Evolutionary conservation across 2,888 invertebrate species (phyloP).

Genomic region (Pristionchus japonicus): DNA sequence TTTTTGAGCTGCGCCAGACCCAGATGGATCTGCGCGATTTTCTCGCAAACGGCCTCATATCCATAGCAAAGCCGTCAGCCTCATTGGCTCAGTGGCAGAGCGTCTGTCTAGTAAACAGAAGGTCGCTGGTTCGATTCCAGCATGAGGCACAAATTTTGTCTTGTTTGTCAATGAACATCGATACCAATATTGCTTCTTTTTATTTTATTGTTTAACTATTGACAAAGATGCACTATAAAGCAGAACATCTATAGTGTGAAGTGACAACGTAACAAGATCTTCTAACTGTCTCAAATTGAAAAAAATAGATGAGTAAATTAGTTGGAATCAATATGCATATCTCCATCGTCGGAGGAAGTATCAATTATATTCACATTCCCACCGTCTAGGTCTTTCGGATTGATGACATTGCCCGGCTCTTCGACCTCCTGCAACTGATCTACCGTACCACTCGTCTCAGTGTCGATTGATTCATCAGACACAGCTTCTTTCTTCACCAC

Average conservation of each 20-base stretch:
- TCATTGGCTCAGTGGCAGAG: conserved; percentile 67
- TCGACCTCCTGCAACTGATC: neutral
- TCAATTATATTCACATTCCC: neutral
- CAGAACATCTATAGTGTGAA: too few species aligned
- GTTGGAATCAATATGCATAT: neutral
- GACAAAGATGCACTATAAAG: too few species aligned
- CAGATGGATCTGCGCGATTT: too few species aligned
- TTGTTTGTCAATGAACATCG: too few species aligned
- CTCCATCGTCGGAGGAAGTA: neutral
- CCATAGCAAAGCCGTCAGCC: too few species aligned
- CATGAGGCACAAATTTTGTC: conserved; percentile 57
- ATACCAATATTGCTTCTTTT: too few species aligned
- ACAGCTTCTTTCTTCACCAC: too few species aligned
- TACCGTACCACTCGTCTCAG: neutral
- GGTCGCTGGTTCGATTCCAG: conserved; percentile 71
- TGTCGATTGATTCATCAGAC: neutral
- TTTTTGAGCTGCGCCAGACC: too few species aligned
- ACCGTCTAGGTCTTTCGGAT: neutral
- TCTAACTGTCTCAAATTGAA: neutral
- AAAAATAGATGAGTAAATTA: neutral
- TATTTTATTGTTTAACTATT: too few species aligned
- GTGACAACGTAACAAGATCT: too few species aligned
- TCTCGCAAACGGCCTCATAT: too few species aligned
- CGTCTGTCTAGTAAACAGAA: conserved; percentile 69
- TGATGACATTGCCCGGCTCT: neutral